Evolutionary conservation across 37 sponge, comb jelly and placozoan species (phyloP).

Genomic region (Eunapius fragilis): DNA sequence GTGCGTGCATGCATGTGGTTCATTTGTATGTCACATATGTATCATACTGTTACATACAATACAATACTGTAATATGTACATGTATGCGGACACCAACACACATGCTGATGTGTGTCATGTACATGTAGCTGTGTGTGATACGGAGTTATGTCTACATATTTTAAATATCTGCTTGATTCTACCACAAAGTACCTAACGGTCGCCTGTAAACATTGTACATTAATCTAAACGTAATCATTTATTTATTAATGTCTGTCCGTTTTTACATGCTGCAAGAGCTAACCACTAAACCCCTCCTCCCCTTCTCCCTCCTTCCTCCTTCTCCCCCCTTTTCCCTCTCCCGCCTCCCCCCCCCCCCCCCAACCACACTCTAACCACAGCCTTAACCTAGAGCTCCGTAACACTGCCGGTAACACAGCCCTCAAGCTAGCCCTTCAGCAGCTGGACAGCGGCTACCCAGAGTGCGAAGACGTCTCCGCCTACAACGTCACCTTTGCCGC

Average conservation of each 20-base stretch:
- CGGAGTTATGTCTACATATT: too few species aligned
- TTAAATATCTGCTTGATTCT: too few species aligned
- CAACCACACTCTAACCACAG: constrained; percentile 12
- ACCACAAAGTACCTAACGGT: too few species aligned
- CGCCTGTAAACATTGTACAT: too few species aligned
- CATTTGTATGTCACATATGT: constrained; percentile 13
- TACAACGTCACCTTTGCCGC: constrained; percentile 56
- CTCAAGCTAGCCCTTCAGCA: constrained; percentile 80
- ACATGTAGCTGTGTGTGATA: too few species aligned
- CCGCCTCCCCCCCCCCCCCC: background rate
- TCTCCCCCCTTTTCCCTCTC: too few species aligned
- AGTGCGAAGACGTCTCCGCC: constrained; percentile 28
- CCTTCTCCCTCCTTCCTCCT: too few species aligned
- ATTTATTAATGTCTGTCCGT: too few species aligned
- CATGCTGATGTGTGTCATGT: constrained; percentile 28
- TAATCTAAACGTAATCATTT: too few species aligned
- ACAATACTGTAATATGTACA: too few species aligned
- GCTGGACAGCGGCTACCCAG: constrained; percentile 53
- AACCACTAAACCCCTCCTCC: too few species aligned
- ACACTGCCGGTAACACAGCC: constrained; percentile 48
- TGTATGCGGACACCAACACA: background rate
- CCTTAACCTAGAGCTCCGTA: constrained; percentile 79
- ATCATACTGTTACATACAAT: background rate
- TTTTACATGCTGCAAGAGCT: too few species aligned
- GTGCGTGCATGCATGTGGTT: background rate